Conservation (phyloP, 2,797 vertebrate genomes). For the Chelonia mydas region DNA sequence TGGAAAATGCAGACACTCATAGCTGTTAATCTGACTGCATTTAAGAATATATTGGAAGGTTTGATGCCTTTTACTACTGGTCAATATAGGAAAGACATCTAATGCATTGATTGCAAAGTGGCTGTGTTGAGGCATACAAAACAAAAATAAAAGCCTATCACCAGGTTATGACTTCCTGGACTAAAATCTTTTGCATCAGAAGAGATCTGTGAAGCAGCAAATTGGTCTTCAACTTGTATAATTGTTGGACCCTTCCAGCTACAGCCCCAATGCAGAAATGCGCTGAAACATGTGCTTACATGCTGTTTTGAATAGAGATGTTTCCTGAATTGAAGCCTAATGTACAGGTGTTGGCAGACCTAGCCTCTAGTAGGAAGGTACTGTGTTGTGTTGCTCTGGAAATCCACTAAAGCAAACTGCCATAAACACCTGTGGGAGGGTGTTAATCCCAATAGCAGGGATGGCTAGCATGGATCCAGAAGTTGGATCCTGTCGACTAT, state of each 20-base stretch:
- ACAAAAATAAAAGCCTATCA: slow-evolving; percentile 34
- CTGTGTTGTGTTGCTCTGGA: not conserved
- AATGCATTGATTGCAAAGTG: not conserved
- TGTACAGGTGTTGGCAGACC: not conserved
- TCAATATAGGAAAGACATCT: not conserved
- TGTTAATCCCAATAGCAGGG: not conserved
- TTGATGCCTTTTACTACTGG: not conserved
- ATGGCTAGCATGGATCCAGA: not conserved
- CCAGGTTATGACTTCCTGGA: not conserved
- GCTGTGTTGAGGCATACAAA: not conserved
- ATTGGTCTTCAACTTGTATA: not conserved
- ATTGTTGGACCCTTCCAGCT: not conserved
- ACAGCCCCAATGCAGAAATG: not conserved
- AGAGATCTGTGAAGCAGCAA: not conserved
- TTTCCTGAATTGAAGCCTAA: not conserved
- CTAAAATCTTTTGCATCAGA: not conserved
- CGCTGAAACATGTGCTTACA: not conserved
- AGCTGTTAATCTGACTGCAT: not conserved
- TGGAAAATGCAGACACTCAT: not conserved
- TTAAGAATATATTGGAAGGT: not conserved
- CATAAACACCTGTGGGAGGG: not conserved
- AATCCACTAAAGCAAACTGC: not conserved
- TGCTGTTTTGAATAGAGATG: not conserved
- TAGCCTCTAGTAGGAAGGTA: not conserved
- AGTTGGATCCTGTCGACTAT: not conserved